A percentile compares a stretch with the other conserved stretches of the same genome.
phyloP scores from a whole-genome alignment of 2,797 vertebrate genomes.

The Holocentrus rufus region DNA sequence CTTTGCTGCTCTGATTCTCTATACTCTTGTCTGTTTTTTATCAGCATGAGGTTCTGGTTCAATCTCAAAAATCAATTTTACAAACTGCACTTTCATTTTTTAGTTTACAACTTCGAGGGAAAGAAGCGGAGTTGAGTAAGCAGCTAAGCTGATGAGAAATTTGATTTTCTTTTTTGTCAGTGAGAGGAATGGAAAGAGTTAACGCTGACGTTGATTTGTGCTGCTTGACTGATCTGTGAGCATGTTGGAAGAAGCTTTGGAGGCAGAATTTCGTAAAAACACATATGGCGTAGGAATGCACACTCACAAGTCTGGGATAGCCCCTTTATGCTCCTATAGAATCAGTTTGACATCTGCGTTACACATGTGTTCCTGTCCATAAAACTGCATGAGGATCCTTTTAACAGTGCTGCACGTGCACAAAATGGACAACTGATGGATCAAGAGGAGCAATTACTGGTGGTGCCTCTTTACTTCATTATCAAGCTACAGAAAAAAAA shows the following conservation, averaged over 20 bases:
- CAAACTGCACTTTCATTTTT: constrained; percentile 47
- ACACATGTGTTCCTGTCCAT: constrained; percentile 64
- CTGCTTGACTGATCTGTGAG: constrained; percentile 7
- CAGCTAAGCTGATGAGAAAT: constrained; percentile 39
- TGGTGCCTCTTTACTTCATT: neutral
- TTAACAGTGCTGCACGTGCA: constrained; percentile 44
- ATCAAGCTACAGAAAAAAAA: constrained; percentile 15
- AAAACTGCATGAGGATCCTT: constrained; percentile 58
- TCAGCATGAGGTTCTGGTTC: constrained; percentile 41
- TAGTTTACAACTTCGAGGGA: constrained; percentile 25
- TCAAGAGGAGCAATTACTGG: neutral
- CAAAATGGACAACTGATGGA: constrained; percentile 44
- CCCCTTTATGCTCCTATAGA: constrained; percentile 46
- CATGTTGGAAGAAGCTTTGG: constrained; percentile 20
- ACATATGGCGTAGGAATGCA: constrained; percentile 69
- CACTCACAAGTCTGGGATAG: constrained; percentile 36
- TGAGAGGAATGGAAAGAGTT: constrained; percentile 17
- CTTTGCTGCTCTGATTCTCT: constrained; percentile 20
- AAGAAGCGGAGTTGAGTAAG: constrained; percentile 8
- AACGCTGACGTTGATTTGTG: constrained; percentile 43
- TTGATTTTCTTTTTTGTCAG: constrained; percentile 30
- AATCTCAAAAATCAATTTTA: constrained; percentile 59
- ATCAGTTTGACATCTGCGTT: constrained; percentile 73
- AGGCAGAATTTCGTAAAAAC: constrained; percentile 41
- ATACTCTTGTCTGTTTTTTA: constrained; percentile 4